Evolutionary conservation across 2,888 invertebrate species (phyloP), one percentile per base, ranked within the genome.

Genomic region (Germaria angustata): DNA sequence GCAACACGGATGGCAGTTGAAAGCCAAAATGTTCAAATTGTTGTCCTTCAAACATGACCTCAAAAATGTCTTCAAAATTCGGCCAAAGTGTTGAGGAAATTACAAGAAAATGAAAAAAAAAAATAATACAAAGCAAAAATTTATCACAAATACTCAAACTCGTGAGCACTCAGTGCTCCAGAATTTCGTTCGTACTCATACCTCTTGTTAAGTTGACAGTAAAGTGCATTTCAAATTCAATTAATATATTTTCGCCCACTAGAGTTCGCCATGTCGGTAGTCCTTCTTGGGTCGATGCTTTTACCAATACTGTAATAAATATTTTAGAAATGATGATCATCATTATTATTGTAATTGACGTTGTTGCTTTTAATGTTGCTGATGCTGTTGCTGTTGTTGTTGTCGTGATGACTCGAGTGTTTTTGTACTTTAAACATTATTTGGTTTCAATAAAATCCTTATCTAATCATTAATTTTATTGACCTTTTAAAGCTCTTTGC

Each of bases 21-120:
- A 93, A 94, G 1, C 95, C 95, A 49, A 96, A 89, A 86, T 93
- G 93, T 87, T 96, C 96, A 91, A 96, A 92, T 1, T 95, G 91
- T 89, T 95, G 95, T 0, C 95, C 95, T 89, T 96, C 95, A 22
- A 93, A 93, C 85, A 95, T 93, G 0, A 94, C 91, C 73, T 94
- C 93, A 86, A 95, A 95, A 32, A 96, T 92, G 3, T 93, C 92
- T 84, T 41, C 9, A 24, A 22, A n/a, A 32, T 44, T 59, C 1
- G 6, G 15, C 0, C 0, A 39, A 36, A 24, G 11, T 4, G 8
- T 44, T 59, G 6, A 4, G 55, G 28, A 34, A 44, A 22, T 8
- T 9, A 13, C 3, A 72, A 55, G 32, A 13, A 61, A n/a, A n/a
- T n/a, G 2, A 20, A 57, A 13, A 20, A 2, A 1, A 15, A 4